Percentiles rank a stretch among this genome's conserved stretches.
phyloP scores from a whole-genome alignment of 1,140 invertebrate genomes.

The Pantala flavescens region DNA sequence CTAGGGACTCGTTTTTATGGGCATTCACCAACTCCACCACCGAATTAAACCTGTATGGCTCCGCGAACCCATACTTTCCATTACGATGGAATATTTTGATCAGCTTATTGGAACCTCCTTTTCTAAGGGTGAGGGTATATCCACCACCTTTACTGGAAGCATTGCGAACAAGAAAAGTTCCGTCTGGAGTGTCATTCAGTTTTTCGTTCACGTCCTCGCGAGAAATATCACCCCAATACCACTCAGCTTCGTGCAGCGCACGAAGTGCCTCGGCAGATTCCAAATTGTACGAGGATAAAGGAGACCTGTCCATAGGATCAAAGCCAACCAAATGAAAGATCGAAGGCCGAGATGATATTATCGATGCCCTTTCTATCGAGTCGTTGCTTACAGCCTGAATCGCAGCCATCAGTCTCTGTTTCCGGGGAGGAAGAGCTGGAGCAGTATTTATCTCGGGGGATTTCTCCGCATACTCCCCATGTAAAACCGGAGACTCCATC shows the following conservation, averaged over 20 bases:
- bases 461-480: slow-evolving; percentile 58
- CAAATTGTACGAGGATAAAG: too few species aligned
- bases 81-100: slow-evolving; percentile 90
- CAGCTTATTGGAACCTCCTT: slow-evolving; percentile 90
- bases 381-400: not conserved
- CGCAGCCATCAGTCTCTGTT: slow-evolving; percentile 18
- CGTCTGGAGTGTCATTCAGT: slow-evolving; percentile 79
- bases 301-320: too few species aligned
- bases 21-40: slow-evolving; percentile 87
- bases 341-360: not conserved
- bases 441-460: slow-evolving; percentile 45
- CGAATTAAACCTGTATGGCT: slow-evolving; percentile 81
- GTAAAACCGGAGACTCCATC: slow-evolving; percentile 55
- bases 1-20: slow-evolving; percentile 73
- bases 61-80: slow-evolving; percentile 85
- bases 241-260: slow-evolving; percentile 62
- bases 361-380: not conserved
- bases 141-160: slow-evolving; percentile 83
- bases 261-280: not conserved
- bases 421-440: slow-evolving; percentile 22
- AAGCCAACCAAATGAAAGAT: too few species aligned
- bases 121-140: slow-evolving; percentile 86
- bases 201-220: slow-evolving; percentile 88
- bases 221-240: slow-evolving; percentile 82
- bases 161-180: slow-evolving; percentile 91